Percentiles rank a stretch among this genome's conserved stretches.
Conservation (phyloP, 2,888 invertebrate genomes). For the Hirtodrosophila duncani region DNA sequence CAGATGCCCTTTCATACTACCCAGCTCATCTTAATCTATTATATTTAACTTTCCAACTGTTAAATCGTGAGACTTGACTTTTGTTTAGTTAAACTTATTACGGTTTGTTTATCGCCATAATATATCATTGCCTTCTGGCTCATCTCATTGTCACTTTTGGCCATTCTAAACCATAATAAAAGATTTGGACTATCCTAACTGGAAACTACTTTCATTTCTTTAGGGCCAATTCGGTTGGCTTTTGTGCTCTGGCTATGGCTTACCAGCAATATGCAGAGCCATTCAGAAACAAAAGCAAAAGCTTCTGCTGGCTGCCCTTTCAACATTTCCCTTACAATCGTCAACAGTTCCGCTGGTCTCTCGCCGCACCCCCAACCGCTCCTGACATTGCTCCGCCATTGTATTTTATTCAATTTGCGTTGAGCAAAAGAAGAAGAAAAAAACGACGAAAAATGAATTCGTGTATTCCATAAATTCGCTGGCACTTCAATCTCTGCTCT, state of each 20-base stretch:
- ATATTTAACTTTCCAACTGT: neutral
- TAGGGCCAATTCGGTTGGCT: conserved; percentile 10
- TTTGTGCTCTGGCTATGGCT: conserved; percentile 23
- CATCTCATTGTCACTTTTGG: neutral
- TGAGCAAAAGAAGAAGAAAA: conserved; percentile 33
- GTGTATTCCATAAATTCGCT: conserved; percentile 69
- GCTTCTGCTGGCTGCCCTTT: conserved; percentile 29
- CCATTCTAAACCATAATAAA: neutral
- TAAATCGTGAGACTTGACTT: too few relatives aligned
- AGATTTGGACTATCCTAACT: too few relatives aligned
- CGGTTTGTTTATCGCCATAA: conserved; percentile 14
- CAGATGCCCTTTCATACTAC: neutral
- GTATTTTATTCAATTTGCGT: conserved; percentile 68
- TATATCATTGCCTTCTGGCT: conserved; percentile 3
- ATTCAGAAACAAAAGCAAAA: conserved; percentile 32
- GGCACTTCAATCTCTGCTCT: conserved; percentile 58
- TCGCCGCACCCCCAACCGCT: neutral
- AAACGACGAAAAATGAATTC: conserved; percentile 31
- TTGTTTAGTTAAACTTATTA: conserved; percentile 26
- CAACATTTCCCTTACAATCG: conserved; percentile 12
- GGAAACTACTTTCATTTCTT: conserved; percentile 7
- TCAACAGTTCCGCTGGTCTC: conserved; percentile 16
- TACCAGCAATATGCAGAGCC: too few relatives aligned
- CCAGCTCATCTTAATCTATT: neutral
- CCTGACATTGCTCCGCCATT: conserved; percentile 36